Evolutionary conservation across 2,113 vertebrate species (phyloP).

Genomic region (Hypomesus transpacificus): DNA sequence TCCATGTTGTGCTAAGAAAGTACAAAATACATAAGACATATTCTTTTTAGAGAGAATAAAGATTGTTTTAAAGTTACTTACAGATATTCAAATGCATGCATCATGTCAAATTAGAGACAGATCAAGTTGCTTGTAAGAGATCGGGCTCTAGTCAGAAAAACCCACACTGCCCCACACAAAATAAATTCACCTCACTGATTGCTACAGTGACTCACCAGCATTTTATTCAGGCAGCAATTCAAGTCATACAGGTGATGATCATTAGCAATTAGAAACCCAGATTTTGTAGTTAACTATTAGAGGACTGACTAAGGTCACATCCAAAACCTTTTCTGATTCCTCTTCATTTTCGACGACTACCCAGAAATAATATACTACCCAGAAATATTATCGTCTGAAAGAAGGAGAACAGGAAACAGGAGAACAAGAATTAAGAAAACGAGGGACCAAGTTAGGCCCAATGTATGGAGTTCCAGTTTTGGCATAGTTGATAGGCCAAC

Average conservation of each 20-base stretch:
- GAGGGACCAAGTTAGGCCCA: no score
- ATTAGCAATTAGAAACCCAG: conserved; percentile 23
- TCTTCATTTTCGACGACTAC: no score
- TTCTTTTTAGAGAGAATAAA: neutral
- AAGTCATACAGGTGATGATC: conserved; percentile 33
- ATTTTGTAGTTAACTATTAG: neutral
- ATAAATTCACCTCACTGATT: neutral
- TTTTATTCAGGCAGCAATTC: conserved; percentile 33
- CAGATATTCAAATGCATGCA: conserved; percentile 38
- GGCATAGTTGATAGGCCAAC: no score
- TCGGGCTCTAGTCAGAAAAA: neutral
- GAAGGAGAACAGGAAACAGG: no score
- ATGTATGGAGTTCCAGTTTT: no score
- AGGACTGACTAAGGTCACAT: neutral
- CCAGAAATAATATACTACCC: no score
- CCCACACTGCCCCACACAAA: conserved; percentile 19
- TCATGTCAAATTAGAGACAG: conserved; percentile 11
- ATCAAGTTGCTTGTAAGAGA: neutral
- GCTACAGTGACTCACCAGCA: neutral
- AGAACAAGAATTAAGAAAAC: no score
- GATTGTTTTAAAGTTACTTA: conserved; percentile 24
- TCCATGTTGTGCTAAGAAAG: conserved; percentile 53
- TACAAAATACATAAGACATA: neutral
- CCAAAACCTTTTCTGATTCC: neutral
- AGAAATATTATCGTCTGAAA: no score